phyloP scores from a whole-genome alignment of 2,797 vertebrate genomes.

The Coreius guichenoti region DNA sequence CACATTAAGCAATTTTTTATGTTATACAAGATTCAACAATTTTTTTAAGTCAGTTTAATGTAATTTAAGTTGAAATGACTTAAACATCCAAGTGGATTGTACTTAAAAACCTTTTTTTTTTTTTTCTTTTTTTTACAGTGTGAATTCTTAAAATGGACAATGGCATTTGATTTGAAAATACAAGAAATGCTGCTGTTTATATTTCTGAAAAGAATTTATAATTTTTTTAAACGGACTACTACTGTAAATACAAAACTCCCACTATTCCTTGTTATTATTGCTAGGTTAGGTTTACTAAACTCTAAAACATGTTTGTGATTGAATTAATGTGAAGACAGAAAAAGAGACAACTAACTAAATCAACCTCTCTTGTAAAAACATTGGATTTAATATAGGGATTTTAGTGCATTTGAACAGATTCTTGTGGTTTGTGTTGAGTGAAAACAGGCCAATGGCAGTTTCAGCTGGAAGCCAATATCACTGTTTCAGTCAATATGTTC shows the following conservation, averaged over 20 bases:
- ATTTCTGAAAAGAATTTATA: background rate
- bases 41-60: too few species aligned
- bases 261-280: background rate
- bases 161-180: background rate
- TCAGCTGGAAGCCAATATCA: background rate
- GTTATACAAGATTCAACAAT: too few species aligned
- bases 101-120: too few species aligned
- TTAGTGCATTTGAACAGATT: slow-evolving; percentile 23
- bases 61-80: too few species aligned
- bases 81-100: too few species aligned
- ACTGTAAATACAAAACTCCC: background rate
- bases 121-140: too few species aligned
- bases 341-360: background rate
- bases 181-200: background rate
- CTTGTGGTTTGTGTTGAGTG: slow-evolving; percentile 14
- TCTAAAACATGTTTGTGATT: background rate
- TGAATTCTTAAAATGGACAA: background rate
- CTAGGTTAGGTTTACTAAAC: background rate
- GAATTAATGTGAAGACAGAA: background rate
- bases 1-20: too few species aligned
- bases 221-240: background rate
- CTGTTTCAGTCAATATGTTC: background rate
- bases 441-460: slow-evolving; percentile 22
- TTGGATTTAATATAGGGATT: background rate
- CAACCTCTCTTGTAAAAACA: background rate